Base-by-base conservation (phyloP, 2,797 vertebrate species). In the Emydoidea blandingii region DNA sequence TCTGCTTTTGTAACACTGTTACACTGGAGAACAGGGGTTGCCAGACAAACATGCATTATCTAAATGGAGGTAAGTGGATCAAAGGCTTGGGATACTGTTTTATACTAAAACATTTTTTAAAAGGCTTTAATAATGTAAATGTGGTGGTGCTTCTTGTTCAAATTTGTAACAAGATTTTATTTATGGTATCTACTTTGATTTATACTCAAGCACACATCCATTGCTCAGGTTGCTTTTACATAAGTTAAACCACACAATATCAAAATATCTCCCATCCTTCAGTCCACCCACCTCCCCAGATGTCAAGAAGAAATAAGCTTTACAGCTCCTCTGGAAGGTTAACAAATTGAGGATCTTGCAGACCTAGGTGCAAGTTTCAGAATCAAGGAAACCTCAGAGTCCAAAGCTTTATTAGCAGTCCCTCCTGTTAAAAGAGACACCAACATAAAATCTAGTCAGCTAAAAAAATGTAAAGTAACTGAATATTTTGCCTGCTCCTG, bases 231-330 rank as follows among this genome's bases (percentile, higher is more conserved):
- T 96, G 94, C 95, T 94, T 95, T 72, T 72, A 19, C 21, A 23
- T 94, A 96, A 93, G 91, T 96, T 93, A 94, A 95, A 94, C 96
- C 94, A 89, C 74, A 94, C 92, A 87, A 88, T 96, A 41, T 72
- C 68, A 72, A 41, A 72, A 23, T 41, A 72, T 37, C 18, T 72
- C 34, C 2, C 65, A 21, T 72, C 65, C 19, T n/a, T 94, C 94
- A 96, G 91, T 92, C 93, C 96, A 89, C 87, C 96, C 93, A 78
- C 62, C 57, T 88, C 74, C 80, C 91, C 87, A 96, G 92, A 94
- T 76, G 94, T 87, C 78, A 65, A 37, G 37, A 72, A 72, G 65
- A 72, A 72, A 72, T n/a, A 72, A 5, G 10, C 11, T 37, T 88
- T 76, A 34, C 80, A 88, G 72, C 91, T 94, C 94, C 91, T 88